Evolutionary conservation across 2,113 vertebrate species (phyloP).

Genomic region (Asarcornis scutulata): DNA sequence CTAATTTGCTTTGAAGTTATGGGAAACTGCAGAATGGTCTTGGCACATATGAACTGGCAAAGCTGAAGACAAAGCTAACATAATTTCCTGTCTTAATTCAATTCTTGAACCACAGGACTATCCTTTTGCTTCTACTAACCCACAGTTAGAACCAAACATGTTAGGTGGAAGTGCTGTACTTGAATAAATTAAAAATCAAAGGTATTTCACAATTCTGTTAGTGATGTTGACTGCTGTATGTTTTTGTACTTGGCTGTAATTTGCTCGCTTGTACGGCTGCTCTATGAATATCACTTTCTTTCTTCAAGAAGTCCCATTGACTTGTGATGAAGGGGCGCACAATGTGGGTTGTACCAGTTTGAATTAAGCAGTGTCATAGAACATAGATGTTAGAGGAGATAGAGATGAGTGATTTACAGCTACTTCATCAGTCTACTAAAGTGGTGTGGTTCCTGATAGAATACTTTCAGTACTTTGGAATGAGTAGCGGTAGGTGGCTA

Average conservation of each 20-base stretch:
- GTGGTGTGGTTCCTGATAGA: not conserved
- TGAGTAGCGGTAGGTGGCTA: not conserved
- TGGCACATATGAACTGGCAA: not conserved
- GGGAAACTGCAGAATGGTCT: not conserved
- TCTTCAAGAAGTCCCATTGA: not conserved
- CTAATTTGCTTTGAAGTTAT: not conserved
- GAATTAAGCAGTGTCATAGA: not conserved
- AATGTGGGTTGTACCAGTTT: not conserved
- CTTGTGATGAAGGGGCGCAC: not conserved
- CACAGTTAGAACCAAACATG: not conserved
- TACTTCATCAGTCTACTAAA: not conserved
- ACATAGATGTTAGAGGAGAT: not conserved
- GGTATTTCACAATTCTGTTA: not conserved
- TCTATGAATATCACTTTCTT: not conserved
- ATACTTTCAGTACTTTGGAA: not conserved
- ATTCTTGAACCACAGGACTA: not conserved
- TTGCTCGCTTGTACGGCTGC: not conserved
- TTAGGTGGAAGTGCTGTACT: not conserved
- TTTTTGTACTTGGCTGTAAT: not conserved
- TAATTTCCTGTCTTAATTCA: not conserved
- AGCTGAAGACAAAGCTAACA: not conserved
- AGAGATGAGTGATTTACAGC: not conserved
- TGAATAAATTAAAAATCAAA: not conserved
- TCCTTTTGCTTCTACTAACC: not conserved
- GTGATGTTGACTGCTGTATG: not conserved